These are phyloP conservation scores for Latheticus oryzae DNA, from an alignment of 2,888 invertebrate species.

Conservation along the genomic window DNA sequence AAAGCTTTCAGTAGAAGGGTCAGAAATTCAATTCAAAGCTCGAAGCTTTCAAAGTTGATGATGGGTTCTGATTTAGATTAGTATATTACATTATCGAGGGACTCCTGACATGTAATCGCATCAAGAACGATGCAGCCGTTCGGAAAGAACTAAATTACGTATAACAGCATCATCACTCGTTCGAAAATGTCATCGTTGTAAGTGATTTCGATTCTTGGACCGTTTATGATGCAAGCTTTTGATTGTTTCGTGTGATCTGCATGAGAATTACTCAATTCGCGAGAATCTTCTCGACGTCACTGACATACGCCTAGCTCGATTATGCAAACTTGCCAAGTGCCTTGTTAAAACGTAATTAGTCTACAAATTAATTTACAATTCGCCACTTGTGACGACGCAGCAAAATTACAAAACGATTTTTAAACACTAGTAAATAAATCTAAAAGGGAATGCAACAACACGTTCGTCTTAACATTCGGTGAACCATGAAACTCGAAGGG, in stretches of 20 bases:
- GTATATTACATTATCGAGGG: constrained; percentile 56
- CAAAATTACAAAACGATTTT: constrained; percentile 33
- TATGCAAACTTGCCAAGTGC: constrained; percentile 42
- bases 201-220: constrained; percentile 52
- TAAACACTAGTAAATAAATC: constrained; percentile 8
- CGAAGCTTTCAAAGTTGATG: constrained; percentile 54
- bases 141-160: constrained; percentile 60
- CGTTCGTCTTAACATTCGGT: constrained; percentile 24
- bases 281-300: constrained; percentile 36
- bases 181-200: constrained; percentile 54
- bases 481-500: constrained; percentile 31
- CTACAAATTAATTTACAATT: constrained; percentile 42
- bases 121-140: constrained; percentile 56
- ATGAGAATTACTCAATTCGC: constrained; percentile 38
- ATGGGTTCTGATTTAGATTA: constrained; percentile 59
- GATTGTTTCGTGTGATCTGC: constrained; percentile 50
- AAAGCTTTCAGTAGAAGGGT: constrained; percentile 51
- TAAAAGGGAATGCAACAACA: constrained; percentile 14
- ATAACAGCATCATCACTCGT: constrained; percentile 51
- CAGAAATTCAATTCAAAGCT: constrained; percentile 57
- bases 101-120: constrained; percentile 56
- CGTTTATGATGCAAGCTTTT: constrained; percentile 50
- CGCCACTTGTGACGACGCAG: constrained; percentile 23
- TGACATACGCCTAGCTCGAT: constrained; percentile 38
- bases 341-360: constrained; percentile 44